Evolutionary conservation across 2,113 vertebrate genomes (phyloP), one percentile per base, ranked within the genome.

Genomic region (Upupa epops): DNA sequence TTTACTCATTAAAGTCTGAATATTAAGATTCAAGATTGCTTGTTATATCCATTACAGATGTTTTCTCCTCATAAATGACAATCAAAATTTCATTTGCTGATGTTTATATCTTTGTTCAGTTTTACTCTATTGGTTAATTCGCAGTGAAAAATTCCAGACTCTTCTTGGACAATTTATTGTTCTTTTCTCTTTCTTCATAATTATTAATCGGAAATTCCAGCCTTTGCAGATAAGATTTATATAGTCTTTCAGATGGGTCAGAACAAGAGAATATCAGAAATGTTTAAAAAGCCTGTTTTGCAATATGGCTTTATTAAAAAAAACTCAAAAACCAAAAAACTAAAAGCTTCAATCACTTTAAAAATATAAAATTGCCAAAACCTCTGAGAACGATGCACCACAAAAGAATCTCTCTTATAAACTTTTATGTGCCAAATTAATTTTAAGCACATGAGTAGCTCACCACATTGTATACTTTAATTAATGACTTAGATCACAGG

Each of bases 1-100:
- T 96, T 96, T 96, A 95, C 86, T 94, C 93, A 94, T 96, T 96
- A 93, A 95, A 96, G 94, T 82, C 95, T 92, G 89, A 93, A 95
- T 96, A 95, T 93, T 95, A 95, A 95, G 89, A 96, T 90, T 86
- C 91, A 75, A 92, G 95, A 95, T 94, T 90, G 74, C 77, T 91
- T 6, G 17, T 82, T 94, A 92, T 93, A 95, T 96, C 94, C 89
- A 95, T 93, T 95, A 95, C 95, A 96, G 95, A 96, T 96, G 94
- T 94, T 94, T 92, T 93, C 81, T 86, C 93, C 94, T 94, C 95
- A 87, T 96, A 96, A 96, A 96, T 90, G 95, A 93, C 95, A 94
- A 94, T 95, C 89, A 95, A 86, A 96, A 89, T 90, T 92, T 94
- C 81, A 92, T 96, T 96, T 90, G 94, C 86, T 95, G 83, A 94